Evolutionary conservation across 2,888 invertebrate genomes (phyloP), one percentile per base, ranked within the genome.

Genomic region (Perizoma affinitatum): DNA sequence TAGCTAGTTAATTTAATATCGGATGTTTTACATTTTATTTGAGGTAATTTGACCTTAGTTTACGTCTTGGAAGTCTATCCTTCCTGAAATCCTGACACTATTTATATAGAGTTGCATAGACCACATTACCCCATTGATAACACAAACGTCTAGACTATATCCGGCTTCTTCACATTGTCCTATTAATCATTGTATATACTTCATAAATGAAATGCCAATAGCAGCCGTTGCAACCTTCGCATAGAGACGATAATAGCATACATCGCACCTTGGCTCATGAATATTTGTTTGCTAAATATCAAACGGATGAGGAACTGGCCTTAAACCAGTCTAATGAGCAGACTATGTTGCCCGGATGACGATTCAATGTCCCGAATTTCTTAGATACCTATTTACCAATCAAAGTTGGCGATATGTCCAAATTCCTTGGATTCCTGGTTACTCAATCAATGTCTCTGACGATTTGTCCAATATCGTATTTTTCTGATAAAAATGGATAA

Each of bases 271-370:
- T 62, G 63, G 36, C 45, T 40, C 51, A 34, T 10, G 38, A 58
- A 61, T 63, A 51, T 58, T 61, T 67, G 61, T 62, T 65, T 61
- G 53, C 64, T 55, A 41, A 53, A 54, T 58, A 59, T 51, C 38
- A 41, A 34, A 45, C 57, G 57, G 53, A 61, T 56, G 52, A 65
- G 63, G 63, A 67, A 65, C 53, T 56, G 52, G 41, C 55, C 56
- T 63, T 52, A 58, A 47, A 34, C 38, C 4, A 40, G 38, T 45
- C 22, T 6, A 47, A 54, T 54, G 42, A 42, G 10, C 41, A 48
- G 9, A n/a, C 48, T 3, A 36, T 42, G 35, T 48, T 54, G 41
- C 42, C 11, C 4, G 22, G 11, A 10, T 44, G 5, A 36, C 11
- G n/a, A 44, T 38, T 38, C 22, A 1, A 22, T 22, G 22, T 22